Conservation (phyloP, 2,113 vertebrate species). For the Gadus macrocephalus region DNA sequence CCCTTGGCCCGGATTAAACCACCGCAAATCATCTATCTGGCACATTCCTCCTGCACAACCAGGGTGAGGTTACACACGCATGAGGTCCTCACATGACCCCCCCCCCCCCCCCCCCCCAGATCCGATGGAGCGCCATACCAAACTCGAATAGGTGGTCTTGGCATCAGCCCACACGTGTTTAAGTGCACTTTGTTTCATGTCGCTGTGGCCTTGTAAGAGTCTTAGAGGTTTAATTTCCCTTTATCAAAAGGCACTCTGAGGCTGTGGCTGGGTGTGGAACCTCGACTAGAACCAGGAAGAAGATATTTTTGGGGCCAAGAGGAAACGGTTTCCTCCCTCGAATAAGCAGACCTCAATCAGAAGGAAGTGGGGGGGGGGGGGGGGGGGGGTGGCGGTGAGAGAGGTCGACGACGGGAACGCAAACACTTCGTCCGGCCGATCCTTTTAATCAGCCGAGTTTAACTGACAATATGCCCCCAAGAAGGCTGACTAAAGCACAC, state of each 20-base stretch:
- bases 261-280: constrained; percentile 12
- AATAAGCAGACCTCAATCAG: neutral
- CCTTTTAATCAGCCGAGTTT: too few species aligned
- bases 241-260: constrained; percentile 25
- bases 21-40: constrained; percentile 37
- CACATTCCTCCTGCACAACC: constrained; percentile 33
- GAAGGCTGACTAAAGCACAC: too few species aligned
- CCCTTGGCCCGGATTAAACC: constrained; percentile 8
- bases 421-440: too few species aligned
- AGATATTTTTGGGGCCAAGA: neutral
- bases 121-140: too few species aligned
- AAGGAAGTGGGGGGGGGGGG: neutral
- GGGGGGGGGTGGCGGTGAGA: neutral
- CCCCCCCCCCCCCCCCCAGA: too few species aligned
- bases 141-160: too few species aligned
- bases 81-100: too few species aligned
- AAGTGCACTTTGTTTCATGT: too few species aligned
- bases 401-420: neutral
- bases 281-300: constrained; percentile 17
- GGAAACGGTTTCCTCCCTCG: constrained; percentile 20
- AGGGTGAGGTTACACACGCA: constrained; percentile 34
- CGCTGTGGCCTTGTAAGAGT: too few species aligned
- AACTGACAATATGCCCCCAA: too few species aligned
- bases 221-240: constrained; percentile 1
- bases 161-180: too few species aligned